Percentiles rank a stretch among this genome's conserved stretches.
Evolutionary conservation across 2,888 invertebrate species (phyloP).

Genomic region (Thymelicus acteon): DNA sequence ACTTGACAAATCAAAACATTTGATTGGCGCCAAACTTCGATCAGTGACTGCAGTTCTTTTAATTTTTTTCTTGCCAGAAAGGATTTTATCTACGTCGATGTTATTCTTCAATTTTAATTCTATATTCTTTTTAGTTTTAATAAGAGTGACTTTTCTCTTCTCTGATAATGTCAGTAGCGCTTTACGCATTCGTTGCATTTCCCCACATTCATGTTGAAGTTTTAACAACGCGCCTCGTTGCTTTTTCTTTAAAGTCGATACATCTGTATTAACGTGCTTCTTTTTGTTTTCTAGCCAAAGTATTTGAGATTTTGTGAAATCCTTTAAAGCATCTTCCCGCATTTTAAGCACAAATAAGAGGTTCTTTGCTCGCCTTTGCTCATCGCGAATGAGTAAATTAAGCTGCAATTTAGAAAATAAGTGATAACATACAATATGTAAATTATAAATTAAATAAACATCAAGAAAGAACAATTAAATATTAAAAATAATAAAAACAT

Average conservation of each 20-base stretch:
- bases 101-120: constrained; percentile 70
- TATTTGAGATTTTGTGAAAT: constrained; percentile 80
- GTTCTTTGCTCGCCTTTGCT: constrained; percentile 78
- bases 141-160: constrained; percentile 71
- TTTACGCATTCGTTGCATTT: constrained; percentile 86
- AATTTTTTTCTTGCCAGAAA: constrained; percentile 70
- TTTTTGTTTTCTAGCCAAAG: constrained; percentile 79
- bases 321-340: constrained; percentile 79
- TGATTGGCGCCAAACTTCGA: constrained; percentile 65
- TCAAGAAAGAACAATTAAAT: not conserved
- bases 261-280: constrained; percentile 74
- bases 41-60: constrained; percentile 60
- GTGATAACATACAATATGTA: constrained; percentile 6
- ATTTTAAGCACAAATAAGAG: constrained; percentile 76
- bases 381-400: constrained; percentile 81
- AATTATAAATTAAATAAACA: not conserved
- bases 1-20: constrained; percentile 77
- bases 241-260: constrained; percentile 86
- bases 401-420: constrained; percentile 62
- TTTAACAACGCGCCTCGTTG: constrained; percentile 87
- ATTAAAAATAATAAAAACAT: not conserved
- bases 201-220: constrained; percentile 88
- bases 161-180: constrained; percentile 73
- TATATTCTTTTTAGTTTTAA: constrained; percentile 77
- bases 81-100: constrained; percentile 68